Evolutionary conservation across 2,797 vertebrate species (phyloP).

Genomic region (Gorsachius magnificus): DNA sequence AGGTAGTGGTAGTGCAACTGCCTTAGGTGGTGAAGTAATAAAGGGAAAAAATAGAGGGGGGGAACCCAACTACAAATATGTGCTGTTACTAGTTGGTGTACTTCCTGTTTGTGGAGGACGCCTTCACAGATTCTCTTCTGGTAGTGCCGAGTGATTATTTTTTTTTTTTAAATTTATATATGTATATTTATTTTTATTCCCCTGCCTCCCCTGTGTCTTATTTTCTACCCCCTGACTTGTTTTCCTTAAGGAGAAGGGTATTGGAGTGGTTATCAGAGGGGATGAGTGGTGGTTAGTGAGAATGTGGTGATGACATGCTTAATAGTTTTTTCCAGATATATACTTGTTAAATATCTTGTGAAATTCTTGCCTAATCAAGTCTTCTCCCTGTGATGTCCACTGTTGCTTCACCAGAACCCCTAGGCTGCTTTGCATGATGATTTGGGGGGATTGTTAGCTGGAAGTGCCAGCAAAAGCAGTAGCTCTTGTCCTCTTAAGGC

Average conservation of each 20-base stretch:
- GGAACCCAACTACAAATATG: fast-evolving
- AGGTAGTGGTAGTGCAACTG: neutral
- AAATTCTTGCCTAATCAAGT: neutral
- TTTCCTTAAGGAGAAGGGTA: neutral
- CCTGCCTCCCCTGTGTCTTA: fast-evolving
- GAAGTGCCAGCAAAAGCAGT: neutral
- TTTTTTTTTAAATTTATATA: no score
- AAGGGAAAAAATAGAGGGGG: neutral
- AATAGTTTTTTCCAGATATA: neutral
- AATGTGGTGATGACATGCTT: neutral
- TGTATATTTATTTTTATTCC: neutral
- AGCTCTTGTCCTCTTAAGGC: neutral
- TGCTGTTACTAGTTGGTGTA: neutral
- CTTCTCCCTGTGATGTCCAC: neutral
- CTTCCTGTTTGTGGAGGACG: neutral
- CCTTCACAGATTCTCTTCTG: neutral
- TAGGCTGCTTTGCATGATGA: neutral
- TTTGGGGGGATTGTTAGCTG: neutral
- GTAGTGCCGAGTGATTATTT: neutral
- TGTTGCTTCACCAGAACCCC: neutral
- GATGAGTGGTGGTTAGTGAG: neutral
- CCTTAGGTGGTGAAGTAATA: neutral
- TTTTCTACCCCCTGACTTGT: neutral
- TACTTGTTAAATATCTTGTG: neutral
- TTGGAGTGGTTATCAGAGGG: neutral